These are phyloP conservation scores for Cephus runcator DNA, from an alignment of 2,888 invertebrate species.

Conservation along the genomic window DNA sequence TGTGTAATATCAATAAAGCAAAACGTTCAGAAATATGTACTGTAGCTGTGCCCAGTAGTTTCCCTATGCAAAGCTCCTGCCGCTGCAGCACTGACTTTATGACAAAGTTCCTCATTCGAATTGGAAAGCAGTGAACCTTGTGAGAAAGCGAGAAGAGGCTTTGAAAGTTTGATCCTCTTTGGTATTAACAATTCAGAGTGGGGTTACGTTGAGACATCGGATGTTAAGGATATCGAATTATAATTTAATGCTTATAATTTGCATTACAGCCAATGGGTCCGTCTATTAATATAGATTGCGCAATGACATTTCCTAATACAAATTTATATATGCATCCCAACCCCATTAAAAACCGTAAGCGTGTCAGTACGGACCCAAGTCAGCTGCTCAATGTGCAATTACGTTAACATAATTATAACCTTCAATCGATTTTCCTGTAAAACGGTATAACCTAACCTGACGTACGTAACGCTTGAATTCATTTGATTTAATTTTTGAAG, in stretches of 20 bases:
- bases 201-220: neutral
- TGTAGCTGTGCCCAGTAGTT: neutral
- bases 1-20: neutral
- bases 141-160: neutral
- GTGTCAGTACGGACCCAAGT: neutral
- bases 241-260: neutral
- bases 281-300: neutral
- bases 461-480: slow-evolving; percentile 38
- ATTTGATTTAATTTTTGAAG: slow-evolving; percentile 7
- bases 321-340: neutral
- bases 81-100: neutral
- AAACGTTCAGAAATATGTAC: neutral
- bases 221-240: neutral
- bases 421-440: neutral
- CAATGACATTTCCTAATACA: neutral
- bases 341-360: neutral
- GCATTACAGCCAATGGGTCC: neutral
- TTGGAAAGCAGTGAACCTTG: neutral
- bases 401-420: neutral
- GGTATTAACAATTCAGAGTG: neutral
- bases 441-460: neutral
- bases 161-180: neutral
- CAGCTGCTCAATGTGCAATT: neutral
- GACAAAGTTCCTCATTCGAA: neutral
- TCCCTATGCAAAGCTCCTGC: neutral